Conservation (phyloP, 2,797 vertebrate species). For the Borostomias antarcticus region DNA sequence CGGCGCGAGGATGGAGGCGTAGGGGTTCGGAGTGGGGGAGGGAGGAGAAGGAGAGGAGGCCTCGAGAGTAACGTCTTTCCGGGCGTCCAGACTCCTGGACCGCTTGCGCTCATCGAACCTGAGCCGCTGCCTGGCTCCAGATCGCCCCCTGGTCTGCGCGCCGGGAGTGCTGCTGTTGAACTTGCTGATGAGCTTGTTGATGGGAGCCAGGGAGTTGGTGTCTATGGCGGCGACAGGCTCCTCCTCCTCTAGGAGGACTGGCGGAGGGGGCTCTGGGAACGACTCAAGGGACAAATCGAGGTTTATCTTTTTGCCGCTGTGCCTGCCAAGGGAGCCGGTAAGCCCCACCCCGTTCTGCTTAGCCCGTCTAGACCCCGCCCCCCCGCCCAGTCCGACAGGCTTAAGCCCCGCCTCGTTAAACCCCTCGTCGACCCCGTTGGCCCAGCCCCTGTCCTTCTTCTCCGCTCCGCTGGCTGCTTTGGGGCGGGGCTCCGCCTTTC, state of each 20-base stretch:
- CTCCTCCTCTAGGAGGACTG: constrained; percentile 20
- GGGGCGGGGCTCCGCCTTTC: constrained; percentile 40
- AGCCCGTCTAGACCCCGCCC: constrained; percentile 32
- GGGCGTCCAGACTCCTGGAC: constrained; percentile 84
- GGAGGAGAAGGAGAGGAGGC: constrained; percentile 22
- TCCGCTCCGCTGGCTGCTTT: constrained; percentile 39
- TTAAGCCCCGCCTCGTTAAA: constrained; percentile 79
- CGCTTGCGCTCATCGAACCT: constrained; percentile 75
- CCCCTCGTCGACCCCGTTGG: constrained; percentile 22
- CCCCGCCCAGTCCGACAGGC: constrained; percentile 63
- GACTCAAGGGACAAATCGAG: constrained; percentile 15
- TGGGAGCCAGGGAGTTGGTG: constrained; percentile 87
- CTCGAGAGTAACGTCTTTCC: constrained; percentile 50
- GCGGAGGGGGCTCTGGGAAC: constrained; percentile 41
- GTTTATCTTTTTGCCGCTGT: constrained; percentile 18
- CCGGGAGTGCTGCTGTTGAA: constrained; percentile 76
- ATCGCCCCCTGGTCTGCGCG: constrained; percentile 73
- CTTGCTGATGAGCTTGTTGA: constrained; percentile 90
- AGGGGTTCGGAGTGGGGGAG: constrained; percentile 64
- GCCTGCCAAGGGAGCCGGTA: constrained; percentile 46
- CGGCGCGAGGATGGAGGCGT: constrained; percentile 36
- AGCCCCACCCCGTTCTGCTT: constrained; percentile 21
- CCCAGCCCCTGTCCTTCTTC: constrained; percentile 26
- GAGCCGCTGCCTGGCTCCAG: constrained; percentile 65
- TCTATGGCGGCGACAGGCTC: constrained; percentile 73